Percentiles rank a stretch among this genome's conserved stretches.
Conservation (phyloP, 2,888 invertebrate species). For the Drosophila rubida region DNA sequence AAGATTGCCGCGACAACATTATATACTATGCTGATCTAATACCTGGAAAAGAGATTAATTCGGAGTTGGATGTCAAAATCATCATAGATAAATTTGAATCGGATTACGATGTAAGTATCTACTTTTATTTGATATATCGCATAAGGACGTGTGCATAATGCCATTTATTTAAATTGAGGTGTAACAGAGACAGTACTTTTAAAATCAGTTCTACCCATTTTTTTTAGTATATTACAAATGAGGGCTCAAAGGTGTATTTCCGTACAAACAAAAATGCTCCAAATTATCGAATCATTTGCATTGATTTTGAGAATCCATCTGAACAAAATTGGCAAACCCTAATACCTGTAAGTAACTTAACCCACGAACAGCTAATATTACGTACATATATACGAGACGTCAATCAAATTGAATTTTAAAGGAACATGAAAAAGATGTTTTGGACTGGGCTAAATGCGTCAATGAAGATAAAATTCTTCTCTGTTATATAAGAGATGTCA, state of each 20-base stretch:
- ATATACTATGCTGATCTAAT: constrained; percentile 93
- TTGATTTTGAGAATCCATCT: constrained; percentile 90
- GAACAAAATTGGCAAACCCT: constrained; percentile 93
- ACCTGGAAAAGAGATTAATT: constrained; percentile 87
- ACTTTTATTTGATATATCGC: too few species aligned
- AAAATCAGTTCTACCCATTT: constrained; percentile 20
- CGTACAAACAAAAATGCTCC: constrained; percentile 97
- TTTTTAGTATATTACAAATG: constrained; percentile 94
- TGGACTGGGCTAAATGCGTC: constrained; percentile 95
- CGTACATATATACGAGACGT: too few species aligned
- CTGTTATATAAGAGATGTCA: constrained; percentile 97
- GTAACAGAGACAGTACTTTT: not conserved
- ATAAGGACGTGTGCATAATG: too few species aligned
- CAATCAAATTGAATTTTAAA: constrained; percentile 31
- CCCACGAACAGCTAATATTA: not conserved
- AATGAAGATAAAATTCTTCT: constrained; percentile 93
- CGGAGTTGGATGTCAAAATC: constrained; percentile 89
- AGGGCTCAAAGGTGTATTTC: constrained; percentile 92
- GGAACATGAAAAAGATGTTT: constrained; percentile 93
- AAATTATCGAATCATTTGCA: constrained; percentile 94
- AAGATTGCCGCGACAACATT: constrained; percentile 96
- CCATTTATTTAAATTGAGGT: too few species aligned
- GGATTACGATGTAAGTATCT: constrained; percentile 92
- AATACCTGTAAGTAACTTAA: constrained; percentile 87
- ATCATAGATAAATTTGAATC: constrained; percentile 96